Base-by-base conservation (phyloP, 2,113 vertebrate species). In the Cairina moschata region DNA sequence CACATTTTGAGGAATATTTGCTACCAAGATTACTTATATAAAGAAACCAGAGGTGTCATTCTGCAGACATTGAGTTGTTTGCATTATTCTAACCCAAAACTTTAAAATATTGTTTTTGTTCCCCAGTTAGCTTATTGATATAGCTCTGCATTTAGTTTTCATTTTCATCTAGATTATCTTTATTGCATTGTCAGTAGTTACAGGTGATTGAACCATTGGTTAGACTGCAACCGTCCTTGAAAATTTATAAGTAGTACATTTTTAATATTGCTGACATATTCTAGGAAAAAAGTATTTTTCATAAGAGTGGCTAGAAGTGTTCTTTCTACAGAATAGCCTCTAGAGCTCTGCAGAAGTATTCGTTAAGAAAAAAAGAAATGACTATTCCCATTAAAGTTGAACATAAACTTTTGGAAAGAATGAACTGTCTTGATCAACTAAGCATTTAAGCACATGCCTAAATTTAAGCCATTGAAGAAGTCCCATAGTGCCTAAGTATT, bases 391-490 rank as follows among this genome's bases (percentile, higher is more conserved):
- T 42, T 46, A 79, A 93, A 91, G 48, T 26, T 0, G 0, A 91
- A 63, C 48, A 23, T 69, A 90, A 91, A 75, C 88, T 59, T 85
- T 80, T n/a, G 62, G 67, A 93, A 94, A 74, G 40, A 87, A 78
- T 74, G 90, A 78, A 13, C 66, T 91, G 59, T 74, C 90, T 91
- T 66, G 58, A 93, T 87, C 85, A 90, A 48, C 68, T 87, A 63
- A 95, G 42, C 69, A 60, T 87, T 95, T 96, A 95, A 93, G 84
- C 75, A 83, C 29, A 28, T 69, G 55, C 82, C 77, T 85, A 89
- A 54, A 54, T 74, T 78, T 80, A 94, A 90, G 72, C 38, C 16
- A 4, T 20, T 85, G 50, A 73, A 88, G 71, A 79, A 83, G 38
- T 77, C 67, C 55, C 73, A 11, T 16, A 36, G 48, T 60, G 56